Conservation (phyloP, 2,888 invertebrate genomes). For the Heliconius ismenius region DNA sequence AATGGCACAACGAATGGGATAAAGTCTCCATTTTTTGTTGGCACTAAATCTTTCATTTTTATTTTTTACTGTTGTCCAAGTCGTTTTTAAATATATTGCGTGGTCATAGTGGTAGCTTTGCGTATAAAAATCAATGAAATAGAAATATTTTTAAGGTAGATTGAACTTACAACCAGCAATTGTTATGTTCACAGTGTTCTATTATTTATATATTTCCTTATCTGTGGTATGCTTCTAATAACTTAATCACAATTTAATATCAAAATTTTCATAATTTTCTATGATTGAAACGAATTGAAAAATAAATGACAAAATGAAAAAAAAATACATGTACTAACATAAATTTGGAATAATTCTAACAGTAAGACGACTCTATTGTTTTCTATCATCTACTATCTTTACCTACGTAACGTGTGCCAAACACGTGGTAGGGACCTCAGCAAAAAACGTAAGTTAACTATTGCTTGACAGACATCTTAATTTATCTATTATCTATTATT, state of each 20-base stretch:
- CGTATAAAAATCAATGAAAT: no score
- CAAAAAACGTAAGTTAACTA: conserved; percentile 58
- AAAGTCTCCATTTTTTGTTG: conserved; percentile 48
- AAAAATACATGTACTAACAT: not conserved
- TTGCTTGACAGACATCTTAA: conserved; percentile 45
- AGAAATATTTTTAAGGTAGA: no score
- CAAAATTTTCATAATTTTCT: no score
- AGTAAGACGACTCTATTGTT: not conserved
- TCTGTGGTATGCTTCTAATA: no score
- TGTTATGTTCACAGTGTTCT: no score
- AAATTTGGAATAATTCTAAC: not conserved
- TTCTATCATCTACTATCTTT: not conserved
- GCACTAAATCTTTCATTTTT: not conserved
- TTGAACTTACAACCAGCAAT: no score
- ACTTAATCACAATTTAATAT: no score
- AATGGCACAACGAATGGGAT: conserved; percentile 50
- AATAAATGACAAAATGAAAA: no score
- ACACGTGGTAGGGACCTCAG: conserved; percentile 69
- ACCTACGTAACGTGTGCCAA: conserved; percentile 62
- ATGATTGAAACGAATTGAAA: no score
- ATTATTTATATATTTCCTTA: no score
- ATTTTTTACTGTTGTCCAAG: not conserved
- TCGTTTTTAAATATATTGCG: not conserved
- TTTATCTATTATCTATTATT: conserved; percentile 22
- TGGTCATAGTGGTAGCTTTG: no score